Percentiles rank a stretch among this genome's conserved stretches.
phyloP scores from a whole-genome alignment of 2,888 invertebrate genomes.

The Oscheius sp. region DNA sequence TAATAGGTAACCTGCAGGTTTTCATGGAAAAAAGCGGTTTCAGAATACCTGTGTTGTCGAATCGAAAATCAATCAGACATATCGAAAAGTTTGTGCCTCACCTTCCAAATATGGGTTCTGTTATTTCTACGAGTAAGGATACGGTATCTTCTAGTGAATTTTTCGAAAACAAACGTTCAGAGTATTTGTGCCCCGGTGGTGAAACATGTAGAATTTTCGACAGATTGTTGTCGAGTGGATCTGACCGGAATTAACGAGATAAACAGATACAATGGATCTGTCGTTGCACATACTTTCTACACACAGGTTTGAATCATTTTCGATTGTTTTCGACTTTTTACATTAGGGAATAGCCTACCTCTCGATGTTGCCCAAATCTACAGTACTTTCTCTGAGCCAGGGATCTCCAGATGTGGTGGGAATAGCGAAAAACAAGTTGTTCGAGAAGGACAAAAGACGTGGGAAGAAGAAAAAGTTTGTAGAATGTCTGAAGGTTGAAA shows the following conservation, averaged over 20 bases:
- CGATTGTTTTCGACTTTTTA: background rate
- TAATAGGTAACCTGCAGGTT: background rate
- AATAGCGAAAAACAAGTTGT: conserved; percentile 10
- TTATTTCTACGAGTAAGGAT: background rate
- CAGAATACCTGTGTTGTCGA: background rate
- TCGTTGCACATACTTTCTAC: conserved; percentile 2
- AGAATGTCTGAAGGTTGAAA: background rate
- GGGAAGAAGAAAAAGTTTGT: conserved; percentile 16
- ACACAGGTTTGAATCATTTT: conserved; percentile 17
- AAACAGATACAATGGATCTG: background rate
- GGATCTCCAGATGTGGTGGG: conserved; percentile 9
- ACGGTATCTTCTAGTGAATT: background rate
- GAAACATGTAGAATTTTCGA: background rate
- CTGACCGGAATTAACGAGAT: background rate
- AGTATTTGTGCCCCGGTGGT: background rate
- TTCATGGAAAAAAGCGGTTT: background rate
- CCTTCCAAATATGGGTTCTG: conserved; percentile 11
- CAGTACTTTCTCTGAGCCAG: background rate
- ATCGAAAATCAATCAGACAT: background rate
- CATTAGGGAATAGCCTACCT: conserved; percentile 21
- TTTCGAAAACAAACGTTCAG: background rate
- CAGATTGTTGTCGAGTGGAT: conserved; percentile 16
- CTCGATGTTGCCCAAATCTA: background rate
- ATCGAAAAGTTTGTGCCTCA: background rate
- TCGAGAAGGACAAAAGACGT: background rate